phyloP scores from a whole-genome alignment of 2,888 invertebrate species.

The Zygaena filipendulae region DNA sequence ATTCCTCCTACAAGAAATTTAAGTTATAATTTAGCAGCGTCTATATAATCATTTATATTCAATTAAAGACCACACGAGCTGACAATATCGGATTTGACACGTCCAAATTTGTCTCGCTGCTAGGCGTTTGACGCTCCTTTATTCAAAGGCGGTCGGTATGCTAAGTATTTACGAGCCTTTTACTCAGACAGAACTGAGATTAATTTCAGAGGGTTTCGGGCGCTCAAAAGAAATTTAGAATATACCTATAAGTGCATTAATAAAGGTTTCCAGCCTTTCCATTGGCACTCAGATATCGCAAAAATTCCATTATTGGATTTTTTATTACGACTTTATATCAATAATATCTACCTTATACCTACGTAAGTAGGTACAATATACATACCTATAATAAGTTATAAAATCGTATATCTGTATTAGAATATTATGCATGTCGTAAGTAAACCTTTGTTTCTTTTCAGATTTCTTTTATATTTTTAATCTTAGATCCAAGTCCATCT shows the following conservation, averaged over 20 bases:
- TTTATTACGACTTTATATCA: too few species aligned
- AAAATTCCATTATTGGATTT: conserved; percentile 50
- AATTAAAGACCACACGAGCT: conserved; percentile 37
- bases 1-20: conserved; percentile 32
- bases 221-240: conserved; percentile 62
- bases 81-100: conserved; percentile 41
- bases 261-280: conserved; percentile 45
- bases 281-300: conserved; percentile 45
- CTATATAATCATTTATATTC: conserved; percentile 36
- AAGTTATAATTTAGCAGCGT: conserved; percentile 24
- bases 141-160: conserved; percentile 48
- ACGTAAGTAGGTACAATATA: too few species aligned
- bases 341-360: conserved; percentile 27
- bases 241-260: conserved; percentile 66
- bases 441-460: too few species aligned
- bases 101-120: conserved; percentile 38
- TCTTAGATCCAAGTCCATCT: too few species aligned
- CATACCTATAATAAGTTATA: too few species aligned
- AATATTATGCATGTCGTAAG: too few species aligned
- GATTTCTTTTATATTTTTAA: too few species aligned
- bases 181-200: conserved; percentile 59
- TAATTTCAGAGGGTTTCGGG: conserved; percentile 52
- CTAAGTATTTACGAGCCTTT: conserved; percentile 52
- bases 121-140: conserved; percentile 22
- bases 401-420: too few species aligned